Base-by-base conservation (phyloP, 2,888 invertebrate species). In the Tetragnatha montana region DNA sequence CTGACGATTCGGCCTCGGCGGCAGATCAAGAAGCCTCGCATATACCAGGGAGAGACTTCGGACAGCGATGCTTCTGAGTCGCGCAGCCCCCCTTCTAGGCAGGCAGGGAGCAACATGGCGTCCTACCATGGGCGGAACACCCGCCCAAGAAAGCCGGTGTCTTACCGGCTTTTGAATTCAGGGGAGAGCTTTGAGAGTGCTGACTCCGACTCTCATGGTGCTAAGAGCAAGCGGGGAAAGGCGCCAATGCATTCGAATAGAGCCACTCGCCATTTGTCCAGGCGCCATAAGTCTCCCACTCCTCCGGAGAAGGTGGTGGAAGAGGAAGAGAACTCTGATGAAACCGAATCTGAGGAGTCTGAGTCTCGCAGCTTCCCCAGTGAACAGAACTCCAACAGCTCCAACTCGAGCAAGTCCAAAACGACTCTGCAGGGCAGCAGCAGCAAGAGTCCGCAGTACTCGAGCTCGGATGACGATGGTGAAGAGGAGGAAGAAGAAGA, bases 401-500 rank as follows among this genome's bases (percentile, higher is more conserved):
- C 83, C 17, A 70, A 78, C 12, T 78, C 81, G n/a, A 87, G 69
- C 60, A 82, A 86, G 78, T 90, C 82, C 14, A 86, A 22, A 60
- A 71, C 70, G 49, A 47, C 35, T 6, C 35, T 49, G n/a, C n/a
- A 19, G 50, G 69, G 8, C 6, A 49, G 68, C 35, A 78, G 74
- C 70, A 68, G 60, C 19, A 81, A 79, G 21, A 87, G 49, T 69
- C 87, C 50, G 22, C 71, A 83, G n/a, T 85, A 49, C 60, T 85
- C 89, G 8, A 69, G 22, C 22, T 81, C 75, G 35, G 81, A 84
- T 70, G 22, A 74, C 6, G 89, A 89, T 21, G 80, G 47, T 49
- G 89, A 91, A 91, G 93, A 92, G 80, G 92, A 90, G 35, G 92
- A 93, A 89, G 88, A 90, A 60, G 76, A 89, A 22, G n/a, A 19